phyloP scores from a whole-genome alignment of 1,140 invertebrate species.

The Hestina assimilis region DNA sequence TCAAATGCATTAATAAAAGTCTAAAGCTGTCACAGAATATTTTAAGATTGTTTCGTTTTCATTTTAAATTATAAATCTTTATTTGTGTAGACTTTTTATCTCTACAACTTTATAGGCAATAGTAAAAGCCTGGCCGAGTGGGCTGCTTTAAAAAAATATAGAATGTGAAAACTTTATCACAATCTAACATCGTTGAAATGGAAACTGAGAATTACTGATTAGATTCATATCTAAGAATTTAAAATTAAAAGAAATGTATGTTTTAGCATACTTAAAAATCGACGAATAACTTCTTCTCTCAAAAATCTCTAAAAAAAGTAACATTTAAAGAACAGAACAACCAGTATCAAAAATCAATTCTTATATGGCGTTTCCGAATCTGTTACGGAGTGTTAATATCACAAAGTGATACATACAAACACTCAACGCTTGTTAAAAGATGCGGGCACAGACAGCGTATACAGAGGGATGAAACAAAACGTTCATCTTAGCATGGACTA shows the following conservation, averaged over 20 bases:
- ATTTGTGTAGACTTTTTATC: not conserved
- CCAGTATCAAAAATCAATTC: not conserved
- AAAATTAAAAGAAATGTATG: no score
- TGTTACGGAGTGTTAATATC: conserved; percentile 18
- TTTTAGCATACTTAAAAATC: not conserved
- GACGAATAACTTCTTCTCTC: no score
- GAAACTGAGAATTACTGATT: no score
- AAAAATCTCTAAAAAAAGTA: no score
- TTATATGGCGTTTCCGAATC: not conserved
- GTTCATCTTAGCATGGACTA: conserved; percentile 48
- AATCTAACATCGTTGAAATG: no score
- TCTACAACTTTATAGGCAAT: no score
- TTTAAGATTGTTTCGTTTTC: conserved; percentile 18
- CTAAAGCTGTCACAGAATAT: not conserved
- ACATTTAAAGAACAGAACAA: not conserved
- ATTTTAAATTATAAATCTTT: not conserved
- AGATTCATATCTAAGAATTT: no score
- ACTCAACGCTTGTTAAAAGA: conserved; percentile 28
- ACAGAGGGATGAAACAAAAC: conserved; percentile 57
- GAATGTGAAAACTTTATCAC: no score
- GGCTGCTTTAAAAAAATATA: no score
- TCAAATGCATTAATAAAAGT: conserved; percentile 15
- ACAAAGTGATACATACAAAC: conserved; percentile 39
- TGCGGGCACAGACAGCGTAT: conserved; percentile 32
- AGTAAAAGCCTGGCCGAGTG: no score